phyloP scores from a whole-genome alignment of 2,888 invertebrate genomes.

The Chalcis sispes region DNA sequence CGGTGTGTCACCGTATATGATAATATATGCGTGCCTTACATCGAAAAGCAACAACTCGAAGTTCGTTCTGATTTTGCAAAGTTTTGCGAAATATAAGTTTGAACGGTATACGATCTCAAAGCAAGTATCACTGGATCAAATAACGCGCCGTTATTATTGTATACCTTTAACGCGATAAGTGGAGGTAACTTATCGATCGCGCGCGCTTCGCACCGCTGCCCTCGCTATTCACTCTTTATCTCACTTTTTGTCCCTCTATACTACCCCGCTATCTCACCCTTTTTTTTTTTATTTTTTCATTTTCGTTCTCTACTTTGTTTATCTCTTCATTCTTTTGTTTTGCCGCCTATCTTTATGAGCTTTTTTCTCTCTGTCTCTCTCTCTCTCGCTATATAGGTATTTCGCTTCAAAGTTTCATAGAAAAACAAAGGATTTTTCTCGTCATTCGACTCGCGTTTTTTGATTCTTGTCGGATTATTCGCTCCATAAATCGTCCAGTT shows the following conservation, averaged over 20 bases:
- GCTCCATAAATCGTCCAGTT: too few species aligned
- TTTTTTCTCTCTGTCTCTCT: too few species aligned
- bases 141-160: constrained; percentile 58
- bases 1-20: too few species aligned
- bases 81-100: constrained; percentile 48
- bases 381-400: too few species aligned
- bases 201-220: background rate
- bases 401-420: too few species aligned
- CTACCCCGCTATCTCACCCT: background rate
- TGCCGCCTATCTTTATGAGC: too few species aligned
- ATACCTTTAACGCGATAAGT: constrained; percentile 59
- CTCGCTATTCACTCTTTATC: background rate
- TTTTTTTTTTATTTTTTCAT: background rate
- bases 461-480: too few species aligned
- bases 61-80: constrained; percentile 39
- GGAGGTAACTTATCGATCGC: constrained; percentile 56
- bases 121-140: constrained; percentile 43
- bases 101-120: constrained; percentile 30
- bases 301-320: background rate
- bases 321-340: background rate
- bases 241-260: background rate
- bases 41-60: too few species aligned
- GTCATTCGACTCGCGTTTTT: too few species aligned
- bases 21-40: too few species aligned
- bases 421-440: too few species aligned